Base-by-base conservation (phyloP, 2,888 invertebrate genomes). In the Macrophya annulata region DNA sequence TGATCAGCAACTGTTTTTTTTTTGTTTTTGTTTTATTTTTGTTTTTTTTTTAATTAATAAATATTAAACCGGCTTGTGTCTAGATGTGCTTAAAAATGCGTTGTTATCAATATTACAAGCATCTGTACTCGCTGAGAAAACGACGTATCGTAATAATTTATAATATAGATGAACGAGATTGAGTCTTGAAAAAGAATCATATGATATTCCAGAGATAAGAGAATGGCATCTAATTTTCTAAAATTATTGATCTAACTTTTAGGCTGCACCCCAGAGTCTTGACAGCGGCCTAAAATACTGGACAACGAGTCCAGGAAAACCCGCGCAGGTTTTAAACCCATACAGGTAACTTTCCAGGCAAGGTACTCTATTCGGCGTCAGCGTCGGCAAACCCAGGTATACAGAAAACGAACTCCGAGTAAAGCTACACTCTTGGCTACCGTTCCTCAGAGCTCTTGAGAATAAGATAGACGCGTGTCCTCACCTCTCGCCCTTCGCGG, bases 321-420 rank as follows among this genome's bases (percentile, higher is more conserved):
- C 81, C 81, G 43, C 55, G 55, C 55, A 55, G 43, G 81, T 62
- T 62, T 45, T 21, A 45, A 77, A 59, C 81, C 43, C 21, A 71
- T 77, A 43, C 81, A 81, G 81, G 81, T 81, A 81, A 81, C 81
- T 48, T 21, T 21, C 10, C 17, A 45, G 43, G 77, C 43, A 74
- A 77, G n/a, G 17, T 74, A 74, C 74, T 40, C 71, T 43, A 45
- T 45, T 74, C 74, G 45, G 45, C 74, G 45, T 37, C 71, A 37
- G 68, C 37, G 71, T 43, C 74, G 74, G 74, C 74, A 25, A 74
- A 74, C 43, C 74, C 74, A 74, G 74, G 74, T 74, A 74, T 74
- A 74, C 74, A 74, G 72, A 76, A 31, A 59, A 84, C 84, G 55
- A 82, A 86, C 85, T 83, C 82, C 82, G 82, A 84, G 82, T 74